Conservation (phyloP, 35 echinoderm and acorn worm species). For the Chiridota heheva region DNA sequence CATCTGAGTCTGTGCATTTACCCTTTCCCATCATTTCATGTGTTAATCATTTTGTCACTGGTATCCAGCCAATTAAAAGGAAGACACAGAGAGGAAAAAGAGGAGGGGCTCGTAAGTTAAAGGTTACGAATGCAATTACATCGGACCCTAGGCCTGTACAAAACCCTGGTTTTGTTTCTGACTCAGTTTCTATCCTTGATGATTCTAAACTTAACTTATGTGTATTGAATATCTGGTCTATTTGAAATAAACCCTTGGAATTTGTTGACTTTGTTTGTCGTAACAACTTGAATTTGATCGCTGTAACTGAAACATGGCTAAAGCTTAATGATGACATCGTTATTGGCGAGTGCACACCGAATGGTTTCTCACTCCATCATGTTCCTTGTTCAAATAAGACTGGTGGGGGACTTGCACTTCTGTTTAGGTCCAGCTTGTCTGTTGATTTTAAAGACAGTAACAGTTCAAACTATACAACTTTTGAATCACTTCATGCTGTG, state of each 20-base stretch:
- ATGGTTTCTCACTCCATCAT: slow-evolving; percentile 46
- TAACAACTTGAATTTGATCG: slow-evolving; percentile 56
- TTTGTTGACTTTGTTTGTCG: slow-evolving; percentile 48
- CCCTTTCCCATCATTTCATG: no score
- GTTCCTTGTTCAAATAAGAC: slow-evolving; percentile 16
- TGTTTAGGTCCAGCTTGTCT: slow-evolving; percentile 36
- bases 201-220: slow-evolving; percentile 17
- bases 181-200: no score
- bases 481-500: slow-evolving; percentile 41
- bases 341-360: slow-evolving; percentile 19
- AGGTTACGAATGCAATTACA: no score
- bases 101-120: no score
- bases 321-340: slow-evolving; percentile 17
- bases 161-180: no score
- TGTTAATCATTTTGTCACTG: no score
- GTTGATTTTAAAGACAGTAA: not conserved
- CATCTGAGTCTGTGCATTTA: no score
- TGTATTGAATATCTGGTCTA: slow-evolving; percentile 20
- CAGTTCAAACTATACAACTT: slow-evolving; percentile 2
- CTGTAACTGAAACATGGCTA: slow-evolving; percentile 68
- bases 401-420: slow-evolving; percentile 54
- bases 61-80: no score
- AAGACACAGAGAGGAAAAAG: no score
- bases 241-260: slow-evolving; percentile 48
- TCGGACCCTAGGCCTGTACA: no score